phyloP scores from a whole-genome alignment of 2,888 invertebrate genomes.

The Camptogramma bilineatum region DNA sequence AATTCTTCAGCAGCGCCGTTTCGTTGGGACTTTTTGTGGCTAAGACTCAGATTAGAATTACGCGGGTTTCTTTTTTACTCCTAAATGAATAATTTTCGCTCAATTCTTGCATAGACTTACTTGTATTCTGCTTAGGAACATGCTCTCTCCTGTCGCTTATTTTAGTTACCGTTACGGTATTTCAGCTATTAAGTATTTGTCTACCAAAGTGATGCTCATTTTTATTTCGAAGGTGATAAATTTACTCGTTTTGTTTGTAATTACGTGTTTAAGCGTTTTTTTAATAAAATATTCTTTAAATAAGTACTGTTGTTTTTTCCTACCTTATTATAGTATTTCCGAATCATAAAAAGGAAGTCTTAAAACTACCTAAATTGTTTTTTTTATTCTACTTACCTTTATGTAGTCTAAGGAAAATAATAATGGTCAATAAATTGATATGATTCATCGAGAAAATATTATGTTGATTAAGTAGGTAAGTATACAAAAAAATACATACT shows the following conservation, averaged over 20 bases:
- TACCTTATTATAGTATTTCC: background rate
- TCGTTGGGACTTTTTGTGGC: background rate
- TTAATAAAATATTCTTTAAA: conserved; percentile 53
- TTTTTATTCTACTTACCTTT: too few relatives aligned
- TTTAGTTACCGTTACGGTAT: conserved; percentile 60
- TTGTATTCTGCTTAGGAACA: conserved; percentile 17
- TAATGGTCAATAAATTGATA: too few relatives aligned
- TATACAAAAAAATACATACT: too few relatives aligned
- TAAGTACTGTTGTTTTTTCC: conserved; percentile 7
- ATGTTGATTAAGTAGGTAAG: too few relatives aligned
- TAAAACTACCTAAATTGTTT: too few relatives aligned
- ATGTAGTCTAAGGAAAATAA: too few relatives aligned
- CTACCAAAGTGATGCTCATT: conserved; percentile 74
- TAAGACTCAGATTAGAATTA: background rate
- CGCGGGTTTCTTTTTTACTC: conserved; percentile 29
- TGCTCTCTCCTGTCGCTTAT: conserved; percentile 65
- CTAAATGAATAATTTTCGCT: conserved; percentile 8
- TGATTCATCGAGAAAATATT: too few relatives aligned
- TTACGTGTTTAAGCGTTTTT: conserved; percentile 59
- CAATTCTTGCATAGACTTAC: conserved; percentile 13
- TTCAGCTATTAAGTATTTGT: conserved; percentile 52
- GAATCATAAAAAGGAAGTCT: background rate
- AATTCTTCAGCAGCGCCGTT: background rate
- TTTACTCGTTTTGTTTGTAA: conserved; percentile 49
- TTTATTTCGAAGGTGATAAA: conserved; percentile 54